A percentile compares a stretch with the other conserved stretches of the same genome.
These are phyloP conservation scores for Poecile atricapillus DNA, from an alignment of 2,113 vertebrate species.

Conservation along the genomic window DNA sequence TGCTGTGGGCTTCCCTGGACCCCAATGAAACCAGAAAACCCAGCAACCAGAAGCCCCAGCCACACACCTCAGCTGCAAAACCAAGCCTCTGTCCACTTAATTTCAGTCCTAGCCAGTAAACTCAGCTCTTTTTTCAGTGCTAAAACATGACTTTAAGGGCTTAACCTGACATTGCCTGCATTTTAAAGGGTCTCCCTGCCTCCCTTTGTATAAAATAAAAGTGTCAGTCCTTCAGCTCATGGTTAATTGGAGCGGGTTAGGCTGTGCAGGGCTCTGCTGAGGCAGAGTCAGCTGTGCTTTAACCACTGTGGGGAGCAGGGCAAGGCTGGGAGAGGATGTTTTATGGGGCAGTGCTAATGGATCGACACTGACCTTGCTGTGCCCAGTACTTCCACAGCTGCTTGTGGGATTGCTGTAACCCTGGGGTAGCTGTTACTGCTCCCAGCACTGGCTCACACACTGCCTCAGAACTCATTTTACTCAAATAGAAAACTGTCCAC, in stretches of 20 bases:
- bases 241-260: neutral
- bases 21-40: neutral
- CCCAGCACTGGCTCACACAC: neutral
- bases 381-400: neutral
- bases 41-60: neutral
- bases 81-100: neutral
- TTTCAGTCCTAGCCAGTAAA: neutral
- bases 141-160: neutral
- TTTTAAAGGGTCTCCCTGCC: neutral
- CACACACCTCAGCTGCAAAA: neutral
- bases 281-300: neutral
- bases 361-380: neutral
- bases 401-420: neutral
- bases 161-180: neutral
- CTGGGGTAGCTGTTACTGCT: neutral
- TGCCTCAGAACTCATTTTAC: neutral
- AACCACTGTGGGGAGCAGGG: neutral
- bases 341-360: neutral
- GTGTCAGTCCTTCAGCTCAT: neutral
- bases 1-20: neutral
- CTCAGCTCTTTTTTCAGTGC: neutral
- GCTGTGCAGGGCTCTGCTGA: neutral
- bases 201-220: neutral
- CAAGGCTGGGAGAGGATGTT: neutral
- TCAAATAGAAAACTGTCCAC: neutral